Percentiles rank a stretch among this genome's conserved stretches.
Conservation (phyloP, 2,888 invertebrate species). For the Drosophila kanekoi region DNA sequence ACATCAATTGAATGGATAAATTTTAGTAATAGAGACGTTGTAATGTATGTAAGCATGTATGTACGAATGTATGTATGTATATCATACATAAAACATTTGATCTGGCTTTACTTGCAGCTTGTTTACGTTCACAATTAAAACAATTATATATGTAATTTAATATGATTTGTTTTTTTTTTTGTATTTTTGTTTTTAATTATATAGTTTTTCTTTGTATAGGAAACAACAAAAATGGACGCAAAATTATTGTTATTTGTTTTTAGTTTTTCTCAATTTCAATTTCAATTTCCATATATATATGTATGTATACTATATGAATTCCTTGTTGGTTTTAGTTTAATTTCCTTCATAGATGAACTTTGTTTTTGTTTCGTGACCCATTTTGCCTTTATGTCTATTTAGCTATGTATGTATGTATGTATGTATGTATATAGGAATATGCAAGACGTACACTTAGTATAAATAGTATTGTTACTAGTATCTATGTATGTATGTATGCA, state of each 20-base stretch:
- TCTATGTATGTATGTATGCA: constrained; percentile 57
- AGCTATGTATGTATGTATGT: too few species aligned
- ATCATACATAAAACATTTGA: constrained; percentile 22
- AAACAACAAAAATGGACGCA: constrained; percentile 81
- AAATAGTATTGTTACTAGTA: constrained; percentile 55
- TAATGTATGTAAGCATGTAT: constrained; percentile 16
- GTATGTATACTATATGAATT: constrained; percentile 22
- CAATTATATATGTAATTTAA: constrained; percentile 53
- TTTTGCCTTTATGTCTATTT: constrained; percentile 61
- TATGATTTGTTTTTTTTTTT: constrained; percentile 19
- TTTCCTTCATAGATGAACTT: constrained; percentile 11
- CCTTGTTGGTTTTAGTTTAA: neutral
- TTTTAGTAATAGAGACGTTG: constrained; percentile 2
- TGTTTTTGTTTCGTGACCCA: constrained; percentile 26
- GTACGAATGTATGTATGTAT: constrained; percentile 21
- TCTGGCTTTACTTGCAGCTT: constrained; percentile 25
- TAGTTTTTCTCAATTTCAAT: constrained; percentile 11
- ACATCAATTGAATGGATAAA: constrained; percentile 37
- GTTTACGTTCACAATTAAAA: constrained; percentile 44
- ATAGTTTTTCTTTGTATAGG: constrained; percentile 54
- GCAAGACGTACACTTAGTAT: constrained; percentile 76
- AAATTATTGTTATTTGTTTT: constrained; percentile 70
- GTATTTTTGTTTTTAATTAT: neutral
- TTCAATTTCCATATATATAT: constrained; percentile 23
- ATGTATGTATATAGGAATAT: constrained; percentile 80